phyloP scores from a whole-genome alignment of 2,888 invertebrate genomes.

The Linyphia triangularis region DNA sequence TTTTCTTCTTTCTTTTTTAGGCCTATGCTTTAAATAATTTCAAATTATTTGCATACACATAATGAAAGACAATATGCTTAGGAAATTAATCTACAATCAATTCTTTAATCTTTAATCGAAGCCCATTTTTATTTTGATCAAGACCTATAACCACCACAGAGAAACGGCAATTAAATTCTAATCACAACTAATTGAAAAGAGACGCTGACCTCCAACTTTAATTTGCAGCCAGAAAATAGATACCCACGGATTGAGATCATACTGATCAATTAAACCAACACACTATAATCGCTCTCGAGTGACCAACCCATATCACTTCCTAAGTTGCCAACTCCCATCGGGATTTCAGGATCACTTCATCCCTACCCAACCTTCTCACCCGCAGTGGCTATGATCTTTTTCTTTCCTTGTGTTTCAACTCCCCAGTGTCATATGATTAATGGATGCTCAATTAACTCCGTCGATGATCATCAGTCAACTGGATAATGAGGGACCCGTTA shows the following conservation, averaged over 20 bases:
- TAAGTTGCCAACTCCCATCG: not conserved
- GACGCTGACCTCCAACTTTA: not conserved
- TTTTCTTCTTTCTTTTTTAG: too few species aligned
- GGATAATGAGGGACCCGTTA: slow-evolving; percentile 28
- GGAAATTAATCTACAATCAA: too few species aligned
- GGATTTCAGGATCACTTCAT: not conserved
- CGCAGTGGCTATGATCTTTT: not conserved
- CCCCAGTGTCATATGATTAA: slow-evolving; percentile 24
- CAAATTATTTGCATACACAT: too few species aligned
- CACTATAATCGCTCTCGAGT: not conserved
- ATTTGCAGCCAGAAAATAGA: not conserved
- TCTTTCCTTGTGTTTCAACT: not conserved
- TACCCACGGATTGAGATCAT: not conserved
- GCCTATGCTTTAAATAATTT: too few species aligned
- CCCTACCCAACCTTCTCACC: not conserved
- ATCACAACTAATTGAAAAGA: not conserved
- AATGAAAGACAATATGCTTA: too few species aligned
- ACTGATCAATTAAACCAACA: not conserved
- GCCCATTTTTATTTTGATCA: too few species aligned
- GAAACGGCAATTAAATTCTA: too few species aligned
- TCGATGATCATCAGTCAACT: slow-evolving; percentile 38
- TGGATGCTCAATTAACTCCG: slow-evolving; percentile 30
- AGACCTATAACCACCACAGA: too few species aligned
- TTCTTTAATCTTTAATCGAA: too few species aligned
- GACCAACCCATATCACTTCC: not conserved